Conservation (phyloP, 2,797 vertebrate species). For the Coluber constrictor region DNA sequence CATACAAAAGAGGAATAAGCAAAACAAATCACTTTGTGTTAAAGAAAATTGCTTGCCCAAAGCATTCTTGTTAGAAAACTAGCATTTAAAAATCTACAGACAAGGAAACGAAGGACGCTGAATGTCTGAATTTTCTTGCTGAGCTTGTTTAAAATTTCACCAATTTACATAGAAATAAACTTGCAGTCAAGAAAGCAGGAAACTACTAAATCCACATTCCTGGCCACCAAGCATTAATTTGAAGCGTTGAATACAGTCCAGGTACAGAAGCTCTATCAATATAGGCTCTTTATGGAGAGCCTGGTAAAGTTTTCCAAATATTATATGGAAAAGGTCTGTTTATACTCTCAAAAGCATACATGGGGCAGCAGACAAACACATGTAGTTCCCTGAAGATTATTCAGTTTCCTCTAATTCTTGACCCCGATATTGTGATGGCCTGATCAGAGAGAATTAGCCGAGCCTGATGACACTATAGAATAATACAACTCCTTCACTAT, state of each 20-base stretch:
- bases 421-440: not conserved
- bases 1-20: not conserved
- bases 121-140: not conserved
- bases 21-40: not conserved
- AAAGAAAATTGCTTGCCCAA: not conserved
- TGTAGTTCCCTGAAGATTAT: not conserved
- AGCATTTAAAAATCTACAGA: not conserved
- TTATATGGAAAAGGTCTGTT: not conserved
- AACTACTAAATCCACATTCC: not conserved
- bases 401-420: not conserved
- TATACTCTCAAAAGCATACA: not conserved
- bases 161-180: not conserved
- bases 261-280: not conserved
- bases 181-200: not conserved
- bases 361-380: not conserved
- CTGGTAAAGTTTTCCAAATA: not conserved
- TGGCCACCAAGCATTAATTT: not conserved
- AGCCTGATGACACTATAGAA: not conserved
- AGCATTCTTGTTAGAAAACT: not conserved
- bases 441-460: not conserved
- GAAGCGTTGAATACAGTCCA: not conserved
- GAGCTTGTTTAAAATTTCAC: not conserved
- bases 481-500: not conserved
- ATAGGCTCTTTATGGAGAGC: not conserved
- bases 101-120: not conserved